Conservation (phyloP, 1,140 invertebrate genomes). For the Euura saliciscinereae region DNA sequence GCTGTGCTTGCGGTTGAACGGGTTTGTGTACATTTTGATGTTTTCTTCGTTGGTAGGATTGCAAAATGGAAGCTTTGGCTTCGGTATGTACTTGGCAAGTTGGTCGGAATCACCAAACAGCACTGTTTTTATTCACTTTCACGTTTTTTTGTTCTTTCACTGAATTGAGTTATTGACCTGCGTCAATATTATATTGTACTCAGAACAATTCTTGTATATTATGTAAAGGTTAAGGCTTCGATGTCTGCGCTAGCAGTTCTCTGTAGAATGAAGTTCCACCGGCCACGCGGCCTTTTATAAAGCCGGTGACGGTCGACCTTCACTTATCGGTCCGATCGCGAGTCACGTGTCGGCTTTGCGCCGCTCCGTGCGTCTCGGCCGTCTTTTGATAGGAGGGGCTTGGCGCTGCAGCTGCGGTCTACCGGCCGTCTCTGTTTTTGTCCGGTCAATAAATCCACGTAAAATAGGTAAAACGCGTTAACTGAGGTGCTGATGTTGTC, state of each 20-base stretch:
- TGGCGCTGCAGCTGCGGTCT: not conserved
- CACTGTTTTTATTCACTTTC: not conserved
- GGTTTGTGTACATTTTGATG: conserved; percentile 72
- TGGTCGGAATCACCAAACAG: not conserved
- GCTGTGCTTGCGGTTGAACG: conserved; percentile 75
- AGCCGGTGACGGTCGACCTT: not conserved
- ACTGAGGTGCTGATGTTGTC: not conserved
- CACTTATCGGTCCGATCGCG: not conserved
- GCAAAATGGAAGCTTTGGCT: not conserved
- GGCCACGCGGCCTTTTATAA: not conserved
- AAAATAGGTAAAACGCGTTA: not conserved
- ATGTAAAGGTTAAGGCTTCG: not conserved
- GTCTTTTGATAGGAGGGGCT: not conserved
- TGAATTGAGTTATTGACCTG: not conserved
- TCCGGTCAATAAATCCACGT: no score
- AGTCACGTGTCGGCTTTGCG: not conserved
- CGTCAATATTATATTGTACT: not conserved
- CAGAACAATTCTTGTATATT: not conserved
- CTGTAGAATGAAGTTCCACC: not conserved
- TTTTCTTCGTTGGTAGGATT: not conserved
- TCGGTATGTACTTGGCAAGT: no score
- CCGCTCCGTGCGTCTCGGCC: not conserved
- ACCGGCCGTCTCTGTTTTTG: not conserved
- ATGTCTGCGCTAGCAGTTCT: not conserved
- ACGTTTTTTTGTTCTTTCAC: not conserved